Evolutionary conservation across 2,113 vertebrate genomes (phyloP).

Genomic region (Xyliphius kryptos): DNA sequence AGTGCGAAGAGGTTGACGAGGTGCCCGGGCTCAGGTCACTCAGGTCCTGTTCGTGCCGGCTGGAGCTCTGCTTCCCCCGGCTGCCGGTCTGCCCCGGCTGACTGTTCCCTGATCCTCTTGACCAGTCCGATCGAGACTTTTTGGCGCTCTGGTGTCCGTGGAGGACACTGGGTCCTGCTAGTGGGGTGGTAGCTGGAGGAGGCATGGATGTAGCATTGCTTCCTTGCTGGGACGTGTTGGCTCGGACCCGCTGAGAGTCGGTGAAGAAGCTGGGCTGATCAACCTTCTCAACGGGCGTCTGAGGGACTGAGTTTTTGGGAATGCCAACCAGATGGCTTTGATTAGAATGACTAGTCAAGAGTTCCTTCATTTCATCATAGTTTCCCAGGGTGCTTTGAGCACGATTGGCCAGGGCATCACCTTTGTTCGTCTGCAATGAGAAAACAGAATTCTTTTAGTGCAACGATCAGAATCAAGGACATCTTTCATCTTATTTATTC

Average conservation of each 20-base stretch:
- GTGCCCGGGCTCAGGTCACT: slow-evolving; percentile 77
- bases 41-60: slow-evolving; percentile 76
- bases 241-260: slow-evolving; percentile 48
- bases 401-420: slow-evolving; percentile 85
- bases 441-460: slow-evolving; percentile 9
- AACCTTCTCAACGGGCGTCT: slow-evolving; percentile 57
- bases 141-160: slow-evolving; percentile 70
- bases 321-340: slow-evolving; percentile 96
- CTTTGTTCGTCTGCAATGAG: slow-evolving; percentile 79
- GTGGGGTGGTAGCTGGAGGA: slow-evolving; percentile 57
- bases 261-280: slow-evolving; percentile 43
- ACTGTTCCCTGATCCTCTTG: slow-evolving; percentile 57
- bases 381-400: slow-evolving; percentile 88
- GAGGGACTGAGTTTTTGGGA: slow-evolving; percentile 83
- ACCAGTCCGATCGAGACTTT: slow-evolving; percentile 82
- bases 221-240: slow-evolving; percentile 54
- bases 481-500: neutral
- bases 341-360: slow-evolving; percentile 70
- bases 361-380: slow-evolving; percentile 80
- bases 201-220: slow-evolving; percentile 58
- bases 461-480: neutral
- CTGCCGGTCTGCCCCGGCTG: slow-evolving; percentile 58
- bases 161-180: slow-evolving; percentile 32
- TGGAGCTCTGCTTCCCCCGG: slow-evolving; percentile 71
- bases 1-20: slow-evolving; percentile 46